These are phyloP conservation scores for Myzus persicae DNA, from an alignment of 1,140 invertebrate species.

Conservation along the genomic window DNA sequence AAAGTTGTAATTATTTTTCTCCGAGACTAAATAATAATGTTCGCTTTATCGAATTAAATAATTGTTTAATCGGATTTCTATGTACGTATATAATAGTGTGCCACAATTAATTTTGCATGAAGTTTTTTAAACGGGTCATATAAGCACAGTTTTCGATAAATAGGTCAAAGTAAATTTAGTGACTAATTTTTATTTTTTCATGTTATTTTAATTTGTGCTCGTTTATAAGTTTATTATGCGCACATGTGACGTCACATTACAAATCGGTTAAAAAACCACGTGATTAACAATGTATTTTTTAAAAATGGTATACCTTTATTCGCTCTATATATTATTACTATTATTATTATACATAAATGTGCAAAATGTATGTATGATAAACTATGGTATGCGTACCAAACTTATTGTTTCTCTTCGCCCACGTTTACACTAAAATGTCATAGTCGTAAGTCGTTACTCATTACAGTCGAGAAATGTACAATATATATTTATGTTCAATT, in stretches of 20 bases:
- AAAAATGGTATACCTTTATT: background rate
- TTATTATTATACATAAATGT: background rate
- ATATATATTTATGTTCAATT: background rate
- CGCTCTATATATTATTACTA: background rate
- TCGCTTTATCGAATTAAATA: background rate
- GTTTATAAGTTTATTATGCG: background rate
- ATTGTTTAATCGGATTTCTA: background rate
- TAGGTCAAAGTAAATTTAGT: constrained; percentile 28
- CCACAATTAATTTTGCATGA: background rate
- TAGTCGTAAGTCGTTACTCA: background rate
- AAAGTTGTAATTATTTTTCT: background rate
- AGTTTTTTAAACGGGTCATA: background rate
- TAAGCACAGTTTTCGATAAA: background rate
- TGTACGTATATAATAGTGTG: background rate
- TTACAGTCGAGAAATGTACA: too few species aligned
- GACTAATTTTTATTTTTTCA: background rate
- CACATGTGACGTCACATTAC: background rate
- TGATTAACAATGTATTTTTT: background rate
- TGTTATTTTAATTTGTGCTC: background rate
- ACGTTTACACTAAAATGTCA: background rate
- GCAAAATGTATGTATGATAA: background rate
- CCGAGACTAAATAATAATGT: background rate
- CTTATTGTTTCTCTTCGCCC: background rate
- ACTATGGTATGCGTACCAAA: background rate
- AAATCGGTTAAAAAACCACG: constrained; percentile 13